A percentile compares a stretch with the other conserved stretches of the same genome.
phyloP scores from a whole-genome alignment of 2,888 invertebrate species.

The Eupithecia dodoneata region DNA sequence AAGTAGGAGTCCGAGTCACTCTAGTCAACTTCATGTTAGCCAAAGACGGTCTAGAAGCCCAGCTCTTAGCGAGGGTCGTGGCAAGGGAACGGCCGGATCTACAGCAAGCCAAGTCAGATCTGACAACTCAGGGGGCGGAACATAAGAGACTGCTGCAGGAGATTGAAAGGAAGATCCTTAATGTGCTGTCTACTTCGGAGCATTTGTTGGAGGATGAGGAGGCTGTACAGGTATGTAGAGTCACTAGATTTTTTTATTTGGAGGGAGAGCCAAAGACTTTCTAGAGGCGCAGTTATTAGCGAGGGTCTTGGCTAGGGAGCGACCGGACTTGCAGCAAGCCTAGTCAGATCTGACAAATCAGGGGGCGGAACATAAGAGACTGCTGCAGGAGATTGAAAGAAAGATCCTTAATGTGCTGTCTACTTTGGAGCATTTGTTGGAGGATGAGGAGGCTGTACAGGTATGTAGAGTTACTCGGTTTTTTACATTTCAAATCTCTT shows the following conservation, averaged over 20 bases:
- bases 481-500: too few relatives aligned
- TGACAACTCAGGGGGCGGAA: conserved; percentile 94
- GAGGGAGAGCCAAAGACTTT: conserved; percentile 93
- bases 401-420: conserved; percentile 89
- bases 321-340: conserved; percentile 96
- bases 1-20: conserved; percentile 95
- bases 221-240: conserved; percentile 86
- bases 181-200: conserved; percentile 78
- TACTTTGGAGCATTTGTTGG: conserved; percentile 85
- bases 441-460: conserved; percentile 96
- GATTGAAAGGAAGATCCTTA: conserved; percentile 95
- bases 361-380: conserved; percentile 92
- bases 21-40: conserved; percentile 97
- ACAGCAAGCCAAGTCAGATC: conserved; percentile 94
- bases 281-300: conserved; percentile 95
- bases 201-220: conserved; percentile 93
- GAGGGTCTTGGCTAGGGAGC: conserved; percentile 95
- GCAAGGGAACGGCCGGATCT: conserved; percentile 96
- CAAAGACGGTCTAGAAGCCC: conserved; percentile 93
- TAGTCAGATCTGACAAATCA: conserved; percentile 94
- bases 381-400: conserved; percentile 94
- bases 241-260: too few relatives aligned
- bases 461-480: conserved; percentile 45
- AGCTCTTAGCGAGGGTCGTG: conserved; percentile 94
- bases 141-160: conserved; percentile 92